Conservation (phyloP, 2,888 invertebrate species). For the Ornithoptera priamus region DNA sequence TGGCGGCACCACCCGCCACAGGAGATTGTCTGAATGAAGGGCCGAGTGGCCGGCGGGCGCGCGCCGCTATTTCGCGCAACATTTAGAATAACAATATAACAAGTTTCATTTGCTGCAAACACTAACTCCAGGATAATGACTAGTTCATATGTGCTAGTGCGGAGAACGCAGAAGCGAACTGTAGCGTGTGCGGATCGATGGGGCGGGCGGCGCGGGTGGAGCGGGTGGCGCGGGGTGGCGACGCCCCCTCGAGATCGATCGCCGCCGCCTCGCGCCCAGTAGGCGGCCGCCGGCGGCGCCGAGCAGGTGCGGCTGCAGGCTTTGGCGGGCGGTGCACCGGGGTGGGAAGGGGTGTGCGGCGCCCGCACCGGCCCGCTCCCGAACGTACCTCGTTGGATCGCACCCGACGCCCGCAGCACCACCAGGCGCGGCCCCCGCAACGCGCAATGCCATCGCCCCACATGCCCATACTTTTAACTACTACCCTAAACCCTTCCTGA, state of each 20-base stretch:
- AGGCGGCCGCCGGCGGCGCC: constrained; percentile 40
- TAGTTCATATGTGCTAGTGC: no score
- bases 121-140: no score
- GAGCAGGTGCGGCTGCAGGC: constrained; percentile 38
- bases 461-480: constrained; percentile 12
- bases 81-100: no score
- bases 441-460: constrained; percentile 21
- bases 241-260: constrained; percentile 59
- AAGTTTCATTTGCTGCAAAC: no score
- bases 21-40: no score
- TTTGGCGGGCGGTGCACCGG: constrained; percentile 41
- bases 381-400: constrained; percentile 31
- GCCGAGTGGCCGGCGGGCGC: no score
- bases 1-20: background rate
- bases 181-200: constrained; percentile 35
- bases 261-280: constrained; percentile 57
- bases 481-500: background rate
- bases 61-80: no score
- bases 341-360: constrained; percentile 37
- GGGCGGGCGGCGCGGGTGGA: constrained; percentile 51
- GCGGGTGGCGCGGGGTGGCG: constrained; percentile 43
- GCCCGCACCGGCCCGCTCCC: constrained; percentile 35
- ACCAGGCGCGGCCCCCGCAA: constrained; percentile 21
- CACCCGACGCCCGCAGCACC: constrained; percentile 29
- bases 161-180: constrained; percentile 5